phyloP scores from a whole-genome alignment of 2,797 vertebrate genomes.

The Danio kyathit region DNA sequence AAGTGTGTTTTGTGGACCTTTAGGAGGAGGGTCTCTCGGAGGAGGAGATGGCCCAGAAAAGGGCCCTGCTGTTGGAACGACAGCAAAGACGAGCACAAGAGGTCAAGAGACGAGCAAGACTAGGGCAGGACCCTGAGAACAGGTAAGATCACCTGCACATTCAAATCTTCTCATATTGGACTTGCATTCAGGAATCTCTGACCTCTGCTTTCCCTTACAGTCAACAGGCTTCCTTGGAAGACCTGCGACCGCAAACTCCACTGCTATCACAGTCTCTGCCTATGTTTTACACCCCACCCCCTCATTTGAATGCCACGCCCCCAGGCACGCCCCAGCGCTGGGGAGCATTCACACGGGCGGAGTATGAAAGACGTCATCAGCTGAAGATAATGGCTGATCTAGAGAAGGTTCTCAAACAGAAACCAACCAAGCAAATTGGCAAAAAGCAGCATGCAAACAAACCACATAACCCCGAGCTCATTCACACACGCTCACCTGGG shows the following conservation, averaged over 20 bases:
- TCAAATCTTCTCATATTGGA: not conserved
- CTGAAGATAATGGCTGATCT: slow-evolving; percentile 90
- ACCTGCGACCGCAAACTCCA: slow-evolving; percentile 60
- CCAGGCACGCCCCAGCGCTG: slow-evolving; percentile 77
- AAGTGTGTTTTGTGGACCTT: slow-evolving; percentile 50
- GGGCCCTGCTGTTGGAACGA: slow-evolving; percentile 82
- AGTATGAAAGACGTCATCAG: slow-evolving; percentile 86
- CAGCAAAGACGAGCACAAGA: slow-evolving; percentile 88
- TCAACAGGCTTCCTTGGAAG: slow-evolving; percentile 65
- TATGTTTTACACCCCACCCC: slow-evolving; percentile 62
- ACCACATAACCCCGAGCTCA: slow-evolving; percentile 9
- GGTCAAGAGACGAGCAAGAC: slow-evolving; percentile 77
- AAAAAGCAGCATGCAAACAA: slow-evolving; percentile 46
- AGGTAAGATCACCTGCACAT: slow-evolving; percentile 68
- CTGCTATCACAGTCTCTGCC: slow-evolving; percentile 65
- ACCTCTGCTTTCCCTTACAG: not conserved
- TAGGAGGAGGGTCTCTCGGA: slow-evolving; percentile 82
- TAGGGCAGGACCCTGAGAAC: slow-evolving; percentile 83
- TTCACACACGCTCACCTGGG: slow-evolving; percentile 43
- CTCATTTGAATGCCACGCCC: slow-evolving; percentile 64
- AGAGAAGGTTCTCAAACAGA: slow-evolving; percentile 86
- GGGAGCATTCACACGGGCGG: slow-evolving; percentile 84
- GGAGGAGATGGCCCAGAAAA: slow-evolving; percentile 88
- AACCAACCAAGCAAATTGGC: slow-evolving; percentile 61
- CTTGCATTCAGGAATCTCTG: not conserved